A percentile compares a stretch with the other conserved stretches of the same genome.
These are phyloP conservation scores for Drosophila cracens DNA, from an alignment of 2,888 invertebrate genomes.

Conservation along the genomic window DNA sequence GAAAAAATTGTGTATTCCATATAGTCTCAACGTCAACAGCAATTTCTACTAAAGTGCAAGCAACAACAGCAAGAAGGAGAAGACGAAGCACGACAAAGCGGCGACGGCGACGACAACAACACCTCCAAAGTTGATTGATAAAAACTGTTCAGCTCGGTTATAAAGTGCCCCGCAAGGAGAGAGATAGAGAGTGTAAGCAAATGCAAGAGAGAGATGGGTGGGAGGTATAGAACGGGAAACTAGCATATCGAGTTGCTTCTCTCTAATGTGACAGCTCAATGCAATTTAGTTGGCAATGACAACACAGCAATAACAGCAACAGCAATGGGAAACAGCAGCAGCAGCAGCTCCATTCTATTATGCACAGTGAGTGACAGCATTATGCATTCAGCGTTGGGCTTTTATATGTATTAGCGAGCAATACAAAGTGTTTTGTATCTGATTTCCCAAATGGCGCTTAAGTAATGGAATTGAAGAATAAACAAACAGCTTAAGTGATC, in stretches of 20 bases:
- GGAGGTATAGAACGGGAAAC: constrained; percentile 2
- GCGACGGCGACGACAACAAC: constrained; percentile 55
- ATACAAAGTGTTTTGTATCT: constrained; percentile 3
- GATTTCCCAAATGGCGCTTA: constrained; percentile 4
- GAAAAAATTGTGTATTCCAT: constrained; percentile 44
- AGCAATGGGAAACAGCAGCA: constrained; percentile 45
- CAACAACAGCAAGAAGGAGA: constrained; percentile 50
- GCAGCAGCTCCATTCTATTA: constrained; percentile 58
- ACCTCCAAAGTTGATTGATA: constrained; percentile 79
- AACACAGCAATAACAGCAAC: constrained; percentile 51
- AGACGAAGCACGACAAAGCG: constrained; percentile 43
- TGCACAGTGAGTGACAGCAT: constrained; percentile 44
- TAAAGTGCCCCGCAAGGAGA: constrained; percentile 56
- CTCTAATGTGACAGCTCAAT: constrained; percentile 82
- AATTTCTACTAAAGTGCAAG: constrained; percentile 79
- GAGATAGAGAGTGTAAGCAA: constrained; percentile 26
- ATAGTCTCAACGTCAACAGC: constrained; percentile 71
- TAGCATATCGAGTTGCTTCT: constrained; percentile 75
- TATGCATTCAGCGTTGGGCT: constrained; percentile 10
- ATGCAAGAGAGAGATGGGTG: background rate
- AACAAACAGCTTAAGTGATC: background rate
- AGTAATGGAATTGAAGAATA: constrained; percentile 2
- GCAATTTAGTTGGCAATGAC: constrained; percentile 80
- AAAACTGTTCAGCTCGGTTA: constrained; percentile 68
- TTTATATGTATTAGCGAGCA: background rate